Evolutionary conservation across 2,797 vertebrate species (phyloP).

Genomic region (Characodon lateralis): DNA sequence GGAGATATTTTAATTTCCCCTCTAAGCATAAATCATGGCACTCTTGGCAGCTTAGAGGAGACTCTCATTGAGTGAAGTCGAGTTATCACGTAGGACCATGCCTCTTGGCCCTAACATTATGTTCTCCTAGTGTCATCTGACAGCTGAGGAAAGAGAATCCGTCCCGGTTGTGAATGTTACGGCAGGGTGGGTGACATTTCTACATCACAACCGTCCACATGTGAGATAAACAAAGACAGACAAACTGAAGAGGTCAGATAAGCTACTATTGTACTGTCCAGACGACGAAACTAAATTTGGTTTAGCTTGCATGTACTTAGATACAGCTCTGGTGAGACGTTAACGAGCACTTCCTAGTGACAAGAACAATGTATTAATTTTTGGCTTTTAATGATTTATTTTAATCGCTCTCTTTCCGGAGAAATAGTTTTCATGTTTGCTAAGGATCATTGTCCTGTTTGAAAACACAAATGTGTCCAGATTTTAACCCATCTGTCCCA

Average conservation of each 20-base stretch:
- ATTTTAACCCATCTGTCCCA: neutral
- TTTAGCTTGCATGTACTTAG: neutral
- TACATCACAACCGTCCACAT: conserved; percentile 27
- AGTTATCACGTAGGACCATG: conserved; percentile 71
- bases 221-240: conserved; percentile 26
- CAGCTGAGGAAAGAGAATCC: conserved; percentile 59
- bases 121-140: conserved; percentile 48
- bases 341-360: neutral
- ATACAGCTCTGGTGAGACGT: neutral
- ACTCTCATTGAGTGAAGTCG: conserved; percentile 60
- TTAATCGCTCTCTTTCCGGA: neutral
- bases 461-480: neutral
- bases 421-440: neutral
- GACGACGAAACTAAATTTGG: neutral
- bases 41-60: conserved; percentile 44
- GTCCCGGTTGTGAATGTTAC: conserved; percentile 31
- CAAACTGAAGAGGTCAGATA: conserved; percentile 1
- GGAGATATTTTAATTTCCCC: conserved; percentile 47
- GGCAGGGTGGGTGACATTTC: conserved; percentile 49
- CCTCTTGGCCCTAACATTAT: conserved; percentile 36
- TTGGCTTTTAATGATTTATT: neutral
- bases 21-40: conserved; percentile 42
- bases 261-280: neutral
- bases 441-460: neutral
- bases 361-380: neutral